phyloP scores from a whole-genome alignment of 2,888 invertebrate species.

The Polyommatus iphigenia region DNA sequence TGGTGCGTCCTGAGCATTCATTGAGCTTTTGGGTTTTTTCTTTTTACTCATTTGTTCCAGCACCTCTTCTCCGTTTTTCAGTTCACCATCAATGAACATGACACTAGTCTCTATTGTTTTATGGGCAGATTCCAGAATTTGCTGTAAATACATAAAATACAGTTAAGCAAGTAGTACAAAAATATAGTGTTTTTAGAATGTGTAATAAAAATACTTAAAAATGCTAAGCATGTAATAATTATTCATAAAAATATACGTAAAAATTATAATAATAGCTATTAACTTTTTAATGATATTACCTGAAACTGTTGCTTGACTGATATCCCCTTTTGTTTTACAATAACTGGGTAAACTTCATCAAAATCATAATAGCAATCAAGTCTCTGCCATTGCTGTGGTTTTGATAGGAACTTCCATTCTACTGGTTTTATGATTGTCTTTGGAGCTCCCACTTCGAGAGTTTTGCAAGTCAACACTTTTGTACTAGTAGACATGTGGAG shows the following conservation, averaged over 20 bases:
- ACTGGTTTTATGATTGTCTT: conserved; percentile 81
- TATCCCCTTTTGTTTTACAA: conserved; percentile 80
- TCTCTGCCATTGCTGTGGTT: conserved; percentile 86
- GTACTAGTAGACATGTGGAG: conserved; percentile 80
- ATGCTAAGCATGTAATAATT: too few relatives aligned
- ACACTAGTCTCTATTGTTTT: conserved; percentile 82
- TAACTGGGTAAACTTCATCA: conserved; percentile 86
- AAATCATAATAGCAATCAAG: conserved; percentile 88
- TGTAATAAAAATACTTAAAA: too few relatives aligned
- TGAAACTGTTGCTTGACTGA: conserved; percentile 85
- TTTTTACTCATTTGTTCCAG: conserved; percentile 83
- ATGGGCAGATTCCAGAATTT: conserved; percentile 81
- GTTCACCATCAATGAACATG: conserved; percentile 87
- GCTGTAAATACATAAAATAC: conserved; percentile 56
- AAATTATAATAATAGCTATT: too few relatives aligned
- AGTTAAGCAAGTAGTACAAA: not conserved
- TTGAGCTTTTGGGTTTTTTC: conserved; percentile 74
- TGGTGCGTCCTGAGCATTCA: conserved; percentile 61
- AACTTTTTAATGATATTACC: conserved; percentile 57
- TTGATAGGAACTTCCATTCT: conserved; percentile 88
- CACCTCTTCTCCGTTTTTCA: conserved; percentile 81
- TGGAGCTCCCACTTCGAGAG: conserved; percentile 77
- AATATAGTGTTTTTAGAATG: too few relatives aligned
- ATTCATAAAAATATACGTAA: too few relatives aligned
- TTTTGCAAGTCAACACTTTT: conserved; percentile 82